Evolutionary conservation across 1,140 invertebrate species (phyloP), one percentile per base, ranked within the genome.

Genomic region (Drosophila novamexicana): DNA sequence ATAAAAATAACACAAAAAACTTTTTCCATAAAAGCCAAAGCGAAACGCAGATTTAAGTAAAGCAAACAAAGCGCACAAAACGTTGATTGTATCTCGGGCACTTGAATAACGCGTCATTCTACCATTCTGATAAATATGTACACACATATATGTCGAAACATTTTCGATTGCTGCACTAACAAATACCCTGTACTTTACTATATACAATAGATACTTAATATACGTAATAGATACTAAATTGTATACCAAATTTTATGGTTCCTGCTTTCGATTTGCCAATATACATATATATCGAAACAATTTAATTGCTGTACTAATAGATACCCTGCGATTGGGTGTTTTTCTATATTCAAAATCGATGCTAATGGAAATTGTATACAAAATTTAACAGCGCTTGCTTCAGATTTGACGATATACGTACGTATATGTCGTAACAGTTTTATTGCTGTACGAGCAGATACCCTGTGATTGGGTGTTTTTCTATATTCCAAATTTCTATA

Each of bases 11-110:
- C 14, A 47, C 9, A 34, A 50, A 34, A 63, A 85, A 82, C 67
- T 82, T 82, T 79, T 47, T 45, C 52, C 67, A 75, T 86, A 71
- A 85, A 62, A 68, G 8, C 22, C 36, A 73, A 49, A 58, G 53
- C 54, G n/a, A 14, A 53, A 71, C 44, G 18, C 49, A 61, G 40
- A 75, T 72, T 64, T 45, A 63, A 75, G 32, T 49, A 50, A 39
- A 56, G 57, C 65, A 36, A 59, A 58, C 39, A 47, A 36, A 44
- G 29, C 16, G n/a, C 10, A 37, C 22, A 62, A 75, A 58, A 57
- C 4, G 40, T 74, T 54, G 56, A 61, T 62, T 62, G 10, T 68
- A 56, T 74, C 65, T 50, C 47, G 10, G 18, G 36, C 52, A 64
- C 53, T 73, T 36, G 52, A 50, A 12, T 9, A 40, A 44, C 18